Base-by-base conservation (phyloP, 2,113 vertebrate genomes). In the Notarius lentiginosus region DNA sequence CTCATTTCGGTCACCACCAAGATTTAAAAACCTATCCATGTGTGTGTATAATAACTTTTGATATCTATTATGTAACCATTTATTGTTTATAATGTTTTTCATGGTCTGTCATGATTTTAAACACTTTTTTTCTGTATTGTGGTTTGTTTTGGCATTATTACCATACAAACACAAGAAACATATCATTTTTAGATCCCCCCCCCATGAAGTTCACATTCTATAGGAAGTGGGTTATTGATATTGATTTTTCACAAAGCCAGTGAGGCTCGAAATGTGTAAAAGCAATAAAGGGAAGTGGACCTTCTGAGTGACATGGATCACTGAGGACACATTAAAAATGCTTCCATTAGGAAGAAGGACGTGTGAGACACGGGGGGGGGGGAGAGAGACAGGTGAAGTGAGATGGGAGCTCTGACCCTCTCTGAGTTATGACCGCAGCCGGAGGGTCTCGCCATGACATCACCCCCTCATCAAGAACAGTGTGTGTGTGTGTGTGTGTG, bases 361-460 rank as follows among this genome's bases (percentile, higher is more conserved):
- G 22, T 24, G 73, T 24, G 47, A 76, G 75, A 8, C 7, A 24
- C 27, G n/a, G 84, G n/a, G 17, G 79, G 15, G 61, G 51, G 24
- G 27, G n/a, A 83, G 61, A 51, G 79, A 81, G 79, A 80, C 14
- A 61, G 49, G 27, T 17, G 63, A 56, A 60, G 56, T 41, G 56
- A 79, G 77, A 56, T 51, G 24, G 15, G 65, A 56, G 75, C 75
- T 47, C 82, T 60, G 72, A 83, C 86, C 81, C 65, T 61, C 84
- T 18, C 34, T 85, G 86, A 79, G 84, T 87, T 83, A 85, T 83
- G 86, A 88, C 79, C 68, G 49, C 60, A 87, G 70, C 72, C 56
- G 51, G 51, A 87, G 83, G 83, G 86, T 72, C 79, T 88, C 30
- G 30, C 61, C 65, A 86, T 87, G 86, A 90, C 88, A 90, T 90